Percentiles rank a stretch among this genome's conserved stretches.
phyloP scores from a whole-genome alignment of 2,888 invertebrate genomes.

The Flexamia atlantica region DNA sequence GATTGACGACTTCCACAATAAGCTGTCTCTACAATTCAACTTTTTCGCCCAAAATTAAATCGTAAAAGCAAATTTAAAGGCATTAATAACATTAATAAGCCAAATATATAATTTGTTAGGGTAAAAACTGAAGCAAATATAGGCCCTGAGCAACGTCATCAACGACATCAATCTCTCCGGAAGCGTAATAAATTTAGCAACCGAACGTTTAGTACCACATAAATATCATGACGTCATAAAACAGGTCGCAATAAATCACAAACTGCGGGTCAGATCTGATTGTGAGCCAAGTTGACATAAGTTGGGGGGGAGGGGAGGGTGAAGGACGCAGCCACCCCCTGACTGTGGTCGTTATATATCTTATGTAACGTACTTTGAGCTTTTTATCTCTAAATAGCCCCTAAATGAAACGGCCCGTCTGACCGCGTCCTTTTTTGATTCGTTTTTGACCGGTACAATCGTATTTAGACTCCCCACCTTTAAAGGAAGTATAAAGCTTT shows the following conservation, averaged over 20 bases:
- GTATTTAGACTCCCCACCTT: background rate
- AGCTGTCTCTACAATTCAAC: too few relatives aligned
- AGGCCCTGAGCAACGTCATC: too few relatives aligned
- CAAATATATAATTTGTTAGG: too few relatives aligned
- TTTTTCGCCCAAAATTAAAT: too few relatives aligned
- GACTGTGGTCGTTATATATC: background rate
- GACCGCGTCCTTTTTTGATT: conserved; percentile 24
- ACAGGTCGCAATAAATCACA: conserved; percentile 2
- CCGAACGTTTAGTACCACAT: background rate
- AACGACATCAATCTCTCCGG: background rate
- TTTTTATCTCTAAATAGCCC: conserved; percentile 50
- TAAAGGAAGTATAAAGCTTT: background rate
- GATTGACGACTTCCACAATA: too few relatives aligned
- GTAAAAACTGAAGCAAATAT: too few relatives aligned
- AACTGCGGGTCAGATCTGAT: background rate
- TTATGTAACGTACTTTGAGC: conserved; percentile 10
- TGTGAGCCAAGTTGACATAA: conserved; percentile 6
- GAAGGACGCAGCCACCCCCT: too few relatives aligned
- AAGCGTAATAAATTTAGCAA: background rate
- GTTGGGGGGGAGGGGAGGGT: too few relatives aligned
- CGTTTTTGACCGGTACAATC: conserved; percentile 7
- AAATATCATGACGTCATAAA: conserved; percentile 20
- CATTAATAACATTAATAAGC: too few relatives aligned
- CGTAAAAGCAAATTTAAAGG: too few relatives aligned
- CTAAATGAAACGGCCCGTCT: conserved; percentile 37